These are phyloP conservation scores for Spinus pinus DNA, from an alignment of 2,797 vertebrate genomes.

Conservation along the genomic window DNA sequence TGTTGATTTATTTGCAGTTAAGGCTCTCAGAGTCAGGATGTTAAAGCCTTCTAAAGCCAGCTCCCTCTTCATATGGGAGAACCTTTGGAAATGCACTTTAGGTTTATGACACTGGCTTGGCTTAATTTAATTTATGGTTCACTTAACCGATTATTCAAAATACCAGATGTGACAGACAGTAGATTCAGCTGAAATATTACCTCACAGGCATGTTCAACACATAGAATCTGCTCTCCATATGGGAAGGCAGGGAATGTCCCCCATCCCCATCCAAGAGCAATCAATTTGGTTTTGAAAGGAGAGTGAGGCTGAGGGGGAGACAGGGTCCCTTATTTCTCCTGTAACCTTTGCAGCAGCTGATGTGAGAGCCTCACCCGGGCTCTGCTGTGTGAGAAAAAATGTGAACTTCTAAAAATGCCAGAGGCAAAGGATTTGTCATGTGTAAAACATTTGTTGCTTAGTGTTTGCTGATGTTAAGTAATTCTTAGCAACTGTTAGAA, in stretches of 20 bases:
- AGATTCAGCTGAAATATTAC: slow-evolving; percentile 8
- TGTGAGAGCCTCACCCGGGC: background rate
- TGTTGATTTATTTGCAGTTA: slow-evolving; percentile 36
- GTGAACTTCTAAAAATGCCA: background rate
- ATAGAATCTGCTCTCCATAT: background rate
- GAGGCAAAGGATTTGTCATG: background rate
- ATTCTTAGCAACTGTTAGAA: background rate
- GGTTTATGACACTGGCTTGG: slow-evolving; percentile 42
- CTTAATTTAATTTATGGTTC: slow-evolving; percentile 63
- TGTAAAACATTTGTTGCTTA: background rate
- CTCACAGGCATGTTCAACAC: background rate
- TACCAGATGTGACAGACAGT: slow-evolving; percentile 16
- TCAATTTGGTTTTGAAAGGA: background rate
- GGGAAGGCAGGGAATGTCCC: background rate
- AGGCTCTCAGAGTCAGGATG: background rate
- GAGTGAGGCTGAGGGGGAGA: background rate
- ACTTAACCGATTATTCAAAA: slow-evolving; percentile 62
- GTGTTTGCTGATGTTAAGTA: background rate
- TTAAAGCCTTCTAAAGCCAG: background rate
- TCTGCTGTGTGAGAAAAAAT: background rate
- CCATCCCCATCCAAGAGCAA: background rate
- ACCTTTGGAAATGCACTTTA: slow-evolving; percentile 47
- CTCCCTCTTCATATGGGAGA: background rate
- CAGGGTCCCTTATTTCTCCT: background rate
- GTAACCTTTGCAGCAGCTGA: background rate